Evolutionary conservation across 2,113 vertebrate species (phyloP).

Genomic region (Callaeas wilsoni): DNA sequence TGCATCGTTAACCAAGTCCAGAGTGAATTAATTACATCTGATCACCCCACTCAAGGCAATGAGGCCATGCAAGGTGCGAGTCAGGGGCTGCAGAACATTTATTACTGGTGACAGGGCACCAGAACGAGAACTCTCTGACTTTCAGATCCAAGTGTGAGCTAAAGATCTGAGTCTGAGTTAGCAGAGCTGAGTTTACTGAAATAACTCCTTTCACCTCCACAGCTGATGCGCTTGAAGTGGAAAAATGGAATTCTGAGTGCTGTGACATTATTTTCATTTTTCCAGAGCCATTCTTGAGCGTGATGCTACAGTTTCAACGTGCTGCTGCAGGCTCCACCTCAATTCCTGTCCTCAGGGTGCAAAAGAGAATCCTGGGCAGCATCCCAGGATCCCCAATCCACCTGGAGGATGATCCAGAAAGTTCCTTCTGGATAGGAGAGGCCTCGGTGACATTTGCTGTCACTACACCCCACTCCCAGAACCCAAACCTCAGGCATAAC

Average conservation of each 20-base stretch:
- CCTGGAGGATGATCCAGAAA: background rate
- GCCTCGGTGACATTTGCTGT: background rate
- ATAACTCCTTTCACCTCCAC: background rate
- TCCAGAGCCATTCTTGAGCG: background rate
- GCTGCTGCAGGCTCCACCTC: background rate
- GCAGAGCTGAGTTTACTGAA: background rate
- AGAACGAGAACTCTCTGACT: background rate
- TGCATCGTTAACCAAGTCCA: background rate
- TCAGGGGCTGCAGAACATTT: background rate
- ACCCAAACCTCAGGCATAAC: background rate
- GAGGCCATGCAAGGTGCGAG: background rate
- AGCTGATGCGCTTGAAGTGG: background rate
- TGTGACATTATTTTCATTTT: background rate
- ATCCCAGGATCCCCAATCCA: background rate
- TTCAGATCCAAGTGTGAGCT: background rate
- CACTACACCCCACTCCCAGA: no score
- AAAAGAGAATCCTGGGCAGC: background rate
- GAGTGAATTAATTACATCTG: constrained; percentile 33
- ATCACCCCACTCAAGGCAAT: background rate
- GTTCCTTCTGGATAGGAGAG: background rate
- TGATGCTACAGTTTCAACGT: background rate
- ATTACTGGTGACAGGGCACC: background rate
- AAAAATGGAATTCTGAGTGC: background rate
- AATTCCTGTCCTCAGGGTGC: background rate
- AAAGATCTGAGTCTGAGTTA: background rate